A percentile compares a stretch with the other conserved stretches of the same genome.
Evolutionary conservation across 2,888 invertebrate species (phyloP).

Genomic region (Aromia moschata): DNA sequence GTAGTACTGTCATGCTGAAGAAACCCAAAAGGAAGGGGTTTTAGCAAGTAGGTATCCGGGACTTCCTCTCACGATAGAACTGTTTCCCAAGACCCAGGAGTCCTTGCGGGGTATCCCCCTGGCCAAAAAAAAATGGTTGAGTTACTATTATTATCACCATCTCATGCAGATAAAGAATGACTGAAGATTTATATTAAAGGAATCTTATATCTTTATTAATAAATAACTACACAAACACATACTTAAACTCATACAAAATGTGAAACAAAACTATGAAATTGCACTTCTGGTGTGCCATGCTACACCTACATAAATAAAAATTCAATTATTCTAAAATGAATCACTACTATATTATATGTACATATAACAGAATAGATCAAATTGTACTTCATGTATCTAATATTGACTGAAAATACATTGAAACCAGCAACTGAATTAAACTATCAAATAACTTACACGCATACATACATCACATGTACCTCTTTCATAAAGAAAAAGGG

Average conservation of each 20-base stretch:
- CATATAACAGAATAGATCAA: constrained; percentile 28
- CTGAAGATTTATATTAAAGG: too few species aligned
- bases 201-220: constrained; percentile 38
- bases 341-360: constrained; percentile 23
- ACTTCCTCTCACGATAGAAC: too few species aligned
- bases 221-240: constrained; percentile 44
- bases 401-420: constrained; percentile 8
- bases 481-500: neutral
- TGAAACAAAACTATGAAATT: constrained; percentile 33
- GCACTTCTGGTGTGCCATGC: constrained; percentile 37
- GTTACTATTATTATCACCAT: too few species aligned
- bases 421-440: constrained; percentile 4
- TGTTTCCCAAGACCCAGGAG: too few species aligned
- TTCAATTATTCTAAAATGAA: constrained; percentile 18
- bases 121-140: too few species aligned
- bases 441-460: constrained; percentile 22
- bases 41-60: too few species aligned
- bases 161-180: too few species aligned
- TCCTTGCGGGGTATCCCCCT: too few species aligned
- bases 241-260: constrained; percentile 34
- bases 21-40: too few species aligned
- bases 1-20: too few species aligned
- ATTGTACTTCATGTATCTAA: constrained; percentile 20
- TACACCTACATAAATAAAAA: constrained; percentile 31
- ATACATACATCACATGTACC: constrained; percentile 13